phyloP scores from a whole-genome alignment of 1,140 invertebrate species.

The Macrocentrus cingulum region DNA sequence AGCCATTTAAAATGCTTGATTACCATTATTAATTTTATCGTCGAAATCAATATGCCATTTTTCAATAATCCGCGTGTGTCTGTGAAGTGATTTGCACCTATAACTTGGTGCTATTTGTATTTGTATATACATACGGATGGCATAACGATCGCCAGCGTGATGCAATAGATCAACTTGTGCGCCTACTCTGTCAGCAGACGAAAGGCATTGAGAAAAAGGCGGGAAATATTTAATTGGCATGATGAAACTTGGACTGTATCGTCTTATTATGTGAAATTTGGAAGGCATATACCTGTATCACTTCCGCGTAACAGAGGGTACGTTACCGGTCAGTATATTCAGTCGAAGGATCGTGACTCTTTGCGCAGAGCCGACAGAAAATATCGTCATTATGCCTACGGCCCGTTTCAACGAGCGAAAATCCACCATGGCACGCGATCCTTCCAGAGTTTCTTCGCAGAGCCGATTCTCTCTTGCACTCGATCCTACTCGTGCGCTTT shows the following conservation, averaged over 20 bases:
- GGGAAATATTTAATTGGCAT: too few species aligned
- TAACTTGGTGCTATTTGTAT: too few species aligned
- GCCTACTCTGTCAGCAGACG: too few species aligned
- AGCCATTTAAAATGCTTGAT: background rate
- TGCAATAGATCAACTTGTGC: too few species aligned
- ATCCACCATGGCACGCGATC: conserved; percentile 46
- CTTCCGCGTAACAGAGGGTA: conserved; percentile 48
- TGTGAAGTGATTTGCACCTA: background rate
- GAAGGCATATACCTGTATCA: conserved; percentile 29
- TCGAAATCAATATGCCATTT: conserved; percentile 9
- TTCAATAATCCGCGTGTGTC: background rate
- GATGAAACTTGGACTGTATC: too few species aligned
- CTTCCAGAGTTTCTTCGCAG: conserved; percentile 35
- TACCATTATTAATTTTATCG: conserved; percentile 10
- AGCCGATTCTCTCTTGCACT: too few species aligned
- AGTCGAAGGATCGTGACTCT: conserved; percentile 44
- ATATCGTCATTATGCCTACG: conserved; percentile 46
- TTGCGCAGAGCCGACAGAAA: conserved; percentile 48
- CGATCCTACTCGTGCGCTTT: too few species aligned
- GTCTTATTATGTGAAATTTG: conserved; percentile 8
- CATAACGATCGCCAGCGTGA: too few species aligned
- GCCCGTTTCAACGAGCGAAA: conserved; percentile 30
- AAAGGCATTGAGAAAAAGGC: too few species aligned
- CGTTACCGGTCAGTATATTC: conserved; percentile 31
- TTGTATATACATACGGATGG: too few species aligned